Base-by-base conservation (phyloP, 2,113 vertebrate genomes). In the Centropus bengalensis region DNA sequence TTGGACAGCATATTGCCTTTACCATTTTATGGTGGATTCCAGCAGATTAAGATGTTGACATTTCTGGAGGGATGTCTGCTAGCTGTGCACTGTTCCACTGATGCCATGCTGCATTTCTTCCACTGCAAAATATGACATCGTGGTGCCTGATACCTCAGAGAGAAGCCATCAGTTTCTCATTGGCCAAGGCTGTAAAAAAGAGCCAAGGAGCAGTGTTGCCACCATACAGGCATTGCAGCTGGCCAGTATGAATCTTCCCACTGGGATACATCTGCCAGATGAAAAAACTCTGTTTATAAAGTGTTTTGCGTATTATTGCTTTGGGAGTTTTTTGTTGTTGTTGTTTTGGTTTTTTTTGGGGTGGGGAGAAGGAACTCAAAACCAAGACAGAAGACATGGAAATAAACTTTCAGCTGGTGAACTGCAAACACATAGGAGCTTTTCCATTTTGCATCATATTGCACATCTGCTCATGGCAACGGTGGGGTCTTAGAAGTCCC, bases 31-130 rank as follows among this genome's bases (percentile, higher is more conserved):
- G 88, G 80, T 84, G 52, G 47, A 81, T 94, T 93, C 80, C 91
- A 78, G 38, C 71, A 84, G 83, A 94, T 81, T 70, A 89, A 88
- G 67, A 86, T 67, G 56, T 27, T 74, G 79, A 47, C 30, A 12
- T 90, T 96, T 93, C 68, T 92, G 92, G 71, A 88, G 81, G 30
- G 86, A 78, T 62, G 42, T 90, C 80, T 91, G 85, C 59, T 66
- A 80, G 60, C 79, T 83, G 85, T 90, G 88, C 64, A 33, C 32
- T 88, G 8, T 63, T 83, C 86, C 83, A 47, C 51, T 33, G 2
- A 42, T 77, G 82, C 88, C 56, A 5, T 30, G 47, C 75, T 63
- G 63, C 3, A 1, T 74, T 93, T 86, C 51, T 90, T 90, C 38
- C 64, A 20, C 68, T 74, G 60, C 63, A 95, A 55, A 88, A 86